Conservation (phyloP, 2,888 invertebrate genomes). For the Caenorhabditis imperialis region DNA sequence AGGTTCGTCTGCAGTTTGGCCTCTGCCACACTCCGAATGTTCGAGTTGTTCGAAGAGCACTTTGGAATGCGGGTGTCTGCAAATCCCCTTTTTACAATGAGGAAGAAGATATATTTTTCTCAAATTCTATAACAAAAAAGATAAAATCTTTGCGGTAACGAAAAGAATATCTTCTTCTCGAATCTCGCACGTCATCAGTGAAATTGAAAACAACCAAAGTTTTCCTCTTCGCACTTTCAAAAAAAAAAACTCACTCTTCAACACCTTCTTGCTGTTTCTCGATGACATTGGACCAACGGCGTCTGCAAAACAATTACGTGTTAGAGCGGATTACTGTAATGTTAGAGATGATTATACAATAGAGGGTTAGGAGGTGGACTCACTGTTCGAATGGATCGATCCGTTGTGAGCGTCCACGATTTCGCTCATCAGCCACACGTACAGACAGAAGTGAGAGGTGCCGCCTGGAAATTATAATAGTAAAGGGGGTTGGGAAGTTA, state of each 20-base stretch:
- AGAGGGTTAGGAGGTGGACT: not conserved
- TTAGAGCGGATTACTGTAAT: too few relatives aligned
- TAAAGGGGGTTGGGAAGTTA: too few relatives aligned
- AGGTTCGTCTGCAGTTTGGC: constrained; percentile 57
- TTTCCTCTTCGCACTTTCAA: not conserved
- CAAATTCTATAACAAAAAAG: constrained; percentile 4
- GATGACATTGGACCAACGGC: constrained; percentile 34
- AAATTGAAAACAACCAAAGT: constrained; percentile 8
- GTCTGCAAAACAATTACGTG: constrained; percentile 28
- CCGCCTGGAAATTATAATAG: too few relatives aligned
- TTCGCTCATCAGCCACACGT: constrained; percentile 77
- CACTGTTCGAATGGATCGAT: constrained; percentile 27
- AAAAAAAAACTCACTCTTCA: constrained; percentile 34
- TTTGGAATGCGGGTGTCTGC: constrained; percentile 63
- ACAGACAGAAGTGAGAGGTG: constrained; percentile 74
- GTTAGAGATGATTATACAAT: not conserved
- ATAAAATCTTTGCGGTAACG: too few relatives aligned
- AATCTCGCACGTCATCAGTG: constrained; percentile 30
- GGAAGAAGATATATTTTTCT: constrained; percentile 1
- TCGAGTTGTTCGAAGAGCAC: constrained; percentile 58
- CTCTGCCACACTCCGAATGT: constrained; percentile 48
- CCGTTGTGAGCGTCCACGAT: constrained; percentile 63
- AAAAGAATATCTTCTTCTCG: constrained; percentile 28
- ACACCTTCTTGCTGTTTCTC: constrained; percentile 11
- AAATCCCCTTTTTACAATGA: constrained; percentile 20